Evolutionary conservation across 2,888 invertebrate species (phyloP).

Genomic region (Agonopterix subpropinquella): DNA sequence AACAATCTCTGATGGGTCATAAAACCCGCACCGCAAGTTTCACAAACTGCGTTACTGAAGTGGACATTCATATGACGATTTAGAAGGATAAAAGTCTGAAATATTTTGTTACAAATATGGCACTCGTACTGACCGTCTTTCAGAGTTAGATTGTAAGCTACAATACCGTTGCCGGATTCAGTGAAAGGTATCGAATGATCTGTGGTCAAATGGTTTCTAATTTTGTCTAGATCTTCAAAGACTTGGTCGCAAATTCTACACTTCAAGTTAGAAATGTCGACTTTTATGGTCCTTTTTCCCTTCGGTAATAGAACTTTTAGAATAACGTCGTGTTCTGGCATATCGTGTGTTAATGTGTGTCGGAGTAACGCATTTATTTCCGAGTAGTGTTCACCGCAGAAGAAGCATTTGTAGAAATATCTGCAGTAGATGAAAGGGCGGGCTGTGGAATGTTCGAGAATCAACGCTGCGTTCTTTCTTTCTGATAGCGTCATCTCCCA

Average conservation of each 20-base stretch:
- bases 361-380: conserved; percentile 38
- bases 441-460: conserved; percentile 42
- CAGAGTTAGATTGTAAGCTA: conserved; percentile 40
- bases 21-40: conserved; percentile 52
- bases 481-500: conserved; percentile 59
- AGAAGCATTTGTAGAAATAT: conserved; percentile 57
- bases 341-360: conserved; percentile 37
- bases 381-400: conserved; percentile 41
- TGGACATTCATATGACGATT: conserved; percentile 61
- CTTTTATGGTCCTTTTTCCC: conserved; percentile 51
- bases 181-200: conserved; percentile 40
- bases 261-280: conserved; percentile 48
- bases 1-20: conserved; percentile 49
- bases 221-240: conserved; percentile 31
- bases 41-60: conserved; percentile 54
- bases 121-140: conserved; percentile 44
- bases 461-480: conserved; percentile 44
- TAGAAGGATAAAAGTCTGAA: conserved; percentile 51
- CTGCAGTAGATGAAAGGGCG: conserved; percentile 52
- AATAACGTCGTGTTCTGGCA: conserved; percentile 31
- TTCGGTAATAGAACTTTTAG: conserved; percentile 45
- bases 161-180: conserved; percentile 43
- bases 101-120: conserved; percentile 44
- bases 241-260: conserved; percentile 38
- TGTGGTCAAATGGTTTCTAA: conserved; percentile 34